phyloP scores from a whole-genome alignment of 2,113 vertebrate genomes.

The Sceloporus undulatus region DNA sequence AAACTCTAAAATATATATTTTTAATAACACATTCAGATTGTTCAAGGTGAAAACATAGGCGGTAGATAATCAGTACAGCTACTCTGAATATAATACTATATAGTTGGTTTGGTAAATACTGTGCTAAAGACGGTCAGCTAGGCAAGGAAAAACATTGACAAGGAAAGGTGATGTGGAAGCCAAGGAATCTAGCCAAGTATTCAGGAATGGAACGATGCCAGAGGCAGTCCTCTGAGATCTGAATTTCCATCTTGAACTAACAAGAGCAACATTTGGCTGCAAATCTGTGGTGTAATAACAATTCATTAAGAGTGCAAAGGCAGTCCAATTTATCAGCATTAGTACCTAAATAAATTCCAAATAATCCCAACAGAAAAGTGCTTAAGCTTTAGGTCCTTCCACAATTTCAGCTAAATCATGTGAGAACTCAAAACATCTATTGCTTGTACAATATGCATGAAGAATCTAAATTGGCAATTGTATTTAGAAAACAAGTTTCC shows the following conservation, averaged over 20 bases:
- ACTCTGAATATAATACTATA: neutral
- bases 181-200: neutral
- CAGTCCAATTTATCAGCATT: neutral
- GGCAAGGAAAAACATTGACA: neutral
- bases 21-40: neutral
- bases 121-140: neutral
- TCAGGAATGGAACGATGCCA: neutral
- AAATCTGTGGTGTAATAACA: neutral
- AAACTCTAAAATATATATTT: no score
- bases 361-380: neutral
- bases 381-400: neutral
- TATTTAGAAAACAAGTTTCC: conserved; percentile 1
- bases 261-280: neutral
- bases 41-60: neutral
- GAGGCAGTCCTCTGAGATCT: neutral
- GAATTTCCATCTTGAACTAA: conserved; percentile 6
- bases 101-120: no score
- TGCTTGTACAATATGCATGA: neutral
- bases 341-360: neutral
- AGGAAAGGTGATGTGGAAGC: neutral
- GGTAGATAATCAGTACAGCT: neutral
- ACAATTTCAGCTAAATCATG: neutral
- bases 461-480: neutral
- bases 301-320: neutral
- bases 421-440: neutral